phyloP scores from a whole-genome alignment of 2,113 vertebrate genomes.

The Pyxicephalus adspersus region DNA sequence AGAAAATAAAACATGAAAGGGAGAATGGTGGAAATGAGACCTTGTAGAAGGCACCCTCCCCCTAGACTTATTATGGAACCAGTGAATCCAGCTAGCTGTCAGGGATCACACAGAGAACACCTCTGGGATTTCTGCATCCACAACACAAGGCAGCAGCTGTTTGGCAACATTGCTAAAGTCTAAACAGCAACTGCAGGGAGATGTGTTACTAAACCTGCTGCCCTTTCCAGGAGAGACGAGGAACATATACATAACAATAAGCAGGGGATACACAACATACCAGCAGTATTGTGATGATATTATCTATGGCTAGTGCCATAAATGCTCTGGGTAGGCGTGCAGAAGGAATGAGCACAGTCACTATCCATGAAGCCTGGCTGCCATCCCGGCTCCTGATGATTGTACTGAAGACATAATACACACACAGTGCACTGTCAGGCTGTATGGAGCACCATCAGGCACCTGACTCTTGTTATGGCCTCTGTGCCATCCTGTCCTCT shows the following conservation, averaged over 20 bases:
- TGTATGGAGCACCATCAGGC: neutral
- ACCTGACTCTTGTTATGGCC: neutral
- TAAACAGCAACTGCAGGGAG: conserved; percentile 66
- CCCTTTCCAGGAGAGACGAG: conserved; percentile 49
- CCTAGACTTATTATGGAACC: conserved; percentile 22
- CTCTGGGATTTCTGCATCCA: conserved; percentile 66
- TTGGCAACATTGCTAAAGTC: conserved; percentile 69
- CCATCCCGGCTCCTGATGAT: neutral
- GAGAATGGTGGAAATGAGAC: neutral
- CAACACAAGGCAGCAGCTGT: conserved; percentile 74
- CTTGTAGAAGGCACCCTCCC: neutral
- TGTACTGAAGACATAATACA: neutral
- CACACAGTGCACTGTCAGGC: no score
- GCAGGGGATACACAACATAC: no score
- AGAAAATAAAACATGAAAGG: neutral
- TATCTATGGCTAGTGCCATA: no score
- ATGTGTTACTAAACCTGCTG: conserved; percentile 65
- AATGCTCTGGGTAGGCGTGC: no score
- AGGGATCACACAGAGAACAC: conserved; percentile 39
- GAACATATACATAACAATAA: no score
- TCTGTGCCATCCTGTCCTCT: no score
- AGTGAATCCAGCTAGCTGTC: conserved; percentile 41
- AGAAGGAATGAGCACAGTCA: no score
- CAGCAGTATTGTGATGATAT: no score
- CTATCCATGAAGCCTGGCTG: no score